Conservation (phyloP, 1,140 invertebrate genomes). For the Drosophila albomicans region DNA sequence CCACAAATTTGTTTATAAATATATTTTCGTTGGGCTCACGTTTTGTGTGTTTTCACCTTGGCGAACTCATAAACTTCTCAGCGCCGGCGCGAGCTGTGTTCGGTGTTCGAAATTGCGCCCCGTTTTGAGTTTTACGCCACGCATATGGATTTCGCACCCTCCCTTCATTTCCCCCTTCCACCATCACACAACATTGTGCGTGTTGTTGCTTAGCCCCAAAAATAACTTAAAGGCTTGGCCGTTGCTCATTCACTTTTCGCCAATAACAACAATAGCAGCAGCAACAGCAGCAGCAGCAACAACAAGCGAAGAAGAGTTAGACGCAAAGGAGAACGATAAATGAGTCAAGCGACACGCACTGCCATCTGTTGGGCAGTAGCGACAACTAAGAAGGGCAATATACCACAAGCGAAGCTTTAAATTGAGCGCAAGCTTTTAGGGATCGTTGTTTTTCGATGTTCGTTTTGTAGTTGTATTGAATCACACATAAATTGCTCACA, state of each 20-base stretch:
- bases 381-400: slow-evolving; percentile 56
- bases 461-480: slow-evolving; percentile 10
- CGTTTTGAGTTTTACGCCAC: slow-evolving; percentile 27
- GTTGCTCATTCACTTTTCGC: slow-evolving; percentile 32
- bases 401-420: slow-evolving; percentile 52
- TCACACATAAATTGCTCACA: slow-evolving; percentile 48
- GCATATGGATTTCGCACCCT: slow-evolving; percentile 46
- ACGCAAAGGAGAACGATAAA: slow-evolving; percentile 24
- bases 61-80: slow-evolving; percentile 63
- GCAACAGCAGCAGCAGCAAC: not conserved
- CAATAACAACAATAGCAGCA: slow-evolving; percentile 17
- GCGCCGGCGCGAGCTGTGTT: slow-evolving; percentile 47
- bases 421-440: slow-evolving; percentile 55
- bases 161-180: not conserved
- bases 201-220: slow-evolving; percentile 33
- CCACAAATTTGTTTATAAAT: not conserved
- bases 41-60: slow-evolving; percentile 50
- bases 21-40: slow-evolving; percentile 8
- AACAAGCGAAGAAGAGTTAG: slow-evolving; percentile 36
- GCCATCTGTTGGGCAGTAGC: slow-evolving; percentile 73
- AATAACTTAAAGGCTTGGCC: slow-evolving; percentile 69
- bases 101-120: slow-evolving; percentile 13
- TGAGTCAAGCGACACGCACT: slow-evolving; percentile 30
- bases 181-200: slow-evolving; percentile 12
- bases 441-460: slow-evolving; percentile 43